Evolutionary conservation across 2,113 vertebrate species (phyloP).

Genomic region (Spermophilus dauricus): DNA sequence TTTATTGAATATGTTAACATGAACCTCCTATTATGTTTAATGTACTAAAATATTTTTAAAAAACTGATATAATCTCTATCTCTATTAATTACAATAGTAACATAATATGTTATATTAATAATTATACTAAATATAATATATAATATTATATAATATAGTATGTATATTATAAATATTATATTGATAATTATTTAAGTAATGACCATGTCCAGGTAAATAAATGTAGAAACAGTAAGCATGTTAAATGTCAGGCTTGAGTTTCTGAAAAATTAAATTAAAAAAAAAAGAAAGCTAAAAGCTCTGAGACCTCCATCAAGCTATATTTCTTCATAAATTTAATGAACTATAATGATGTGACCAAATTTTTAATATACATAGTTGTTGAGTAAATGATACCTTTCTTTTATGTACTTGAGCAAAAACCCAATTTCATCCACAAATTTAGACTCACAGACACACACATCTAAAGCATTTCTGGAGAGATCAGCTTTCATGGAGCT

Average conservation of each 20-base stretch:
- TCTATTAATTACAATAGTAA: no score
- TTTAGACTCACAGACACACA: not conserved
- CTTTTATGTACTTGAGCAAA: slow-evolving; percentile 23
- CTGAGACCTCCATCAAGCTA: not conserved
- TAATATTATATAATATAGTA: no score
- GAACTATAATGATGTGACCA: not conserved
- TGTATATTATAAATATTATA: no score
- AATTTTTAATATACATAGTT: not conserved
- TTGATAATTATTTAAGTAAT: not conserved
- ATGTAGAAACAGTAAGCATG: not conserved
- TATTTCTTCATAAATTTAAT: slow-evolving; percentile 18
- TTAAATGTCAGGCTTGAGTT: not conserved
- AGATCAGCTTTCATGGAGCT: slow-evolving; percentile 47
- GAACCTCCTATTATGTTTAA: no score
- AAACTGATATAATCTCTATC: not conserved
- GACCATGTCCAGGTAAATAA: not conserved
- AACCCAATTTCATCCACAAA: not conserved
- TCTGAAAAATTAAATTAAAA: not conserved
- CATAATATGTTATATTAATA: no score
- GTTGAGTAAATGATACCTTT: not conserved
- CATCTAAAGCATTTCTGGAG: not conserved
- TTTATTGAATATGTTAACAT: no score
- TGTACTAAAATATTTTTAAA: no score
- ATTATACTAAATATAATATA: no score
- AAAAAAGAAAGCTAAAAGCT: not conserved